A percentile compares a stretch with the other conserved stretches of the same genome.
These are phyloP conservation scores for Cisticola juncidis DNA, from an alignment of 2,113 vertebrate species.

Conservation along the genomic window DNA sequence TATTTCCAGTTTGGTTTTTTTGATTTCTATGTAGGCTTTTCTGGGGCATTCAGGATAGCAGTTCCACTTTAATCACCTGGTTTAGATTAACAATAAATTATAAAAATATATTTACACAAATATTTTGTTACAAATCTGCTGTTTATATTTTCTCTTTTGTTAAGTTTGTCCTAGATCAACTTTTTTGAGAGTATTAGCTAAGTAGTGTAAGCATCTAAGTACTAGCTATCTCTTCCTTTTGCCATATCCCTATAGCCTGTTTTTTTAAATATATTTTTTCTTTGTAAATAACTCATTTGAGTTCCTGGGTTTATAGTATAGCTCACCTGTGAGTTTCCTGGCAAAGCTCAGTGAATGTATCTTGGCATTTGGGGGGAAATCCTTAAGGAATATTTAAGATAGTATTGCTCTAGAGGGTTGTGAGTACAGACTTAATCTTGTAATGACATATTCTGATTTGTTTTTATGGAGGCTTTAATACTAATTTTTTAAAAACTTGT, in stretches of 20 bases:
- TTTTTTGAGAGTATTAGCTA: not conserved
- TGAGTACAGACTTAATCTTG: not conserved
- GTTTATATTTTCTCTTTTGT: not conserved
- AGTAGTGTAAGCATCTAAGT: not conserved
- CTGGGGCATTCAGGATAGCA: not conserved
- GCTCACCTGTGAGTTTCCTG: not conserved
- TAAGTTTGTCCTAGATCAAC: not conserved
- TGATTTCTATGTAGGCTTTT: not conserved
- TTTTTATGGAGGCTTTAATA: not conserved
- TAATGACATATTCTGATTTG: not conserved
- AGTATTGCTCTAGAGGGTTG: not conserved
- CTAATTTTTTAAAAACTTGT: not conserved
- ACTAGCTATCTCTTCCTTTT: not conserved
- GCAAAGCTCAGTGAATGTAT: not conserved
- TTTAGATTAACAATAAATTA: not conserved
- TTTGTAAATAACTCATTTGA: not conserved
- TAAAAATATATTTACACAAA: not conserved
- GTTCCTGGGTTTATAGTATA: not conserved
- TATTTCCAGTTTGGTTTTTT: not conserved
- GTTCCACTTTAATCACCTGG: not conserved
- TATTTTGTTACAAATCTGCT: not conserved
- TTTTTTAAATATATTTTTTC: not conserved
- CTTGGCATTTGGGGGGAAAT: not conserved
- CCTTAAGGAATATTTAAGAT: not conserved
- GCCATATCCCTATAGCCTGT: not conserved